phyloP scores from a whole-genome alignment of 1,140 invertebrate species.

The Bilobella aurantiaca region DNA sequence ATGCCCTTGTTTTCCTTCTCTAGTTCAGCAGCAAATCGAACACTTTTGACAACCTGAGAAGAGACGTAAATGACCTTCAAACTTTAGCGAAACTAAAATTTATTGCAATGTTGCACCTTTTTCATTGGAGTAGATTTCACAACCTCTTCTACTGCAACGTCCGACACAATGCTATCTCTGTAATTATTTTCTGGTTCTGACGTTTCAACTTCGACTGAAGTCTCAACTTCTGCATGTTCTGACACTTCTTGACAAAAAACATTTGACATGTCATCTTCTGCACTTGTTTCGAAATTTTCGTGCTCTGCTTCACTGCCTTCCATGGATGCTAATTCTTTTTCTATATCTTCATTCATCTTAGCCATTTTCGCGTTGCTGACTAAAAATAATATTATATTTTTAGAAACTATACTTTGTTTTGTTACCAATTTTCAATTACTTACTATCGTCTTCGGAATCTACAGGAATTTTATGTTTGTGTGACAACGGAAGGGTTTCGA shows the following conservation, averaged over 20 bases:
- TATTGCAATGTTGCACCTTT: too few relatives aligned
- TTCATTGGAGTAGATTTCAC: too few relatives aligned
- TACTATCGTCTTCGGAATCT: neutral
- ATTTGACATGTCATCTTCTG: neutral
- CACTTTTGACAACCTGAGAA: slow-evolving; percentile 13
- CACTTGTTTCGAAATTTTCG: neutral
- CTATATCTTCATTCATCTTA: neutral
- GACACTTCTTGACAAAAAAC: neutral
- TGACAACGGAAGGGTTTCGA: neutral
- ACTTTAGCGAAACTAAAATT: too few relatives aligned
- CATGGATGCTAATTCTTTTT: slow-evolving; percentile 8
- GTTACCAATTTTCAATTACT: too few relatives aligned
- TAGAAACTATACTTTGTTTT: too few relatives aligned
- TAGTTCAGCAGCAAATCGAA: slow-evolving; percentile 30
- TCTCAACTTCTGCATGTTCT: neutral
- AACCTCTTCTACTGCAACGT: too few relatives aligned
- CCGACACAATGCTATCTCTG: too few relatives aligned
- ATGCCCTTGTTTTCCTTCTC: slow-evolving; percentile 27
- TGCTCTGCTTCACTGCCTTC: neutral
- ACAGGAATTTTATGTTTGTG: neutral
- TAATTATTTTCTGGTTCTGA: slow-evolving; percentile 2
- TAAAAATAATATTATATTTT: too few relatives aligned
- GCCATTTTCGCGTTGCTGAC: neutral
- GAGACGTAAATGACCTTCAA: too few relatives aligned
- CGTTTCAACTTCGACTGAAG: neutral